phyloP scores from a whole-genome alignment of 2,113 vertebrate species.

The Ploceus nigricollis region DNA sequence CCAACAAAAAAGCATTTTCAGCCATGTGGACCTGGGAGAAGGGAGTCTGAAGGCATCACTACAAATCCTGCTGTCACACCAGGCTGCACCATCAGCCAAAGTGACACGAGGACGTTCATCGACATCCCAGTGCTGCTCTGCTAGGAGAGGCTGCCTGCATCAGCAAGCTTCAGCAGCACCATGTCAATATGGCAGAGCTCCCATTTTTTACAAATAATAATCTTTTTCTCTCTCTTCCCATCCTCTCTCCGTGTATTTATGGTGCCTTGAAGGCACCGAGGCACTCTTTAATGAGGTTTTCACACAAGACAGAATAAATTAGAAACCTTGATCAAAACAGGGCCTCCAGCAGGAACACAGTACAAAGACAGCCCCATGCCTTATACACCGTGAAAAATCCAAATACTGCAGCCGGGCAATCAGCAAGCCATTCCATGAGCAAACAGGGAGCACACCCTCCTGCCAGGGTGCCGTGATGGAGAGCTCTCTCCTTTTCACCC shows the following conservation, averaged over 20 bases:
- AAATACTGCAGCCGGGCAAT: not conserved
- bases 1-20: not conserved
- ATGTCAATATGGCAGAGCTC: not conserved
- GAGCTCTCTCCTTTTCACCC: not conserved
- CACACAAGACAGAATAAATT: not conserved
- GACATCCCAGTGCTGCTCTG: not conserved
- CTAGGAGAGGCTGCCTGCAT: not conserved
- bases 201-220: not conserved
- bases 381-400: not conserved
- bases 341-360: not conserved
- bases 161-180: not conserved
- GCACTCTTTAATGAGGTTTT: slow-evolving; percentile 9
- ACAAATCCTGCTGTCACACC: not conserved
- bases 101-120: not conserved
- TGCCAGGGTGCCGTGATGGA: fast-evolving
- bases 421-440: not conserved
- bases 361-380: not conserved
- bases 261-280: not conserved
- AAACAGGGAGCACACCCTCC: not conserved
- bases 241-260: fast-evolving
- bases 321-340: not conserved
- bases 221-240: not conserved
- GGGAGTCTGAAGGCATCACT: not conserved
- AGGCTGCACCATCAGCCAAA: not conserved
- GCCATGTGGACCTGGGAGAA: fast-evolving